Percentiles rank a stretch among this genome's conserved stretches.
Conservation (phyloP, 2,113 vertebrate species). For the Callithrix jacchus region DNA sequence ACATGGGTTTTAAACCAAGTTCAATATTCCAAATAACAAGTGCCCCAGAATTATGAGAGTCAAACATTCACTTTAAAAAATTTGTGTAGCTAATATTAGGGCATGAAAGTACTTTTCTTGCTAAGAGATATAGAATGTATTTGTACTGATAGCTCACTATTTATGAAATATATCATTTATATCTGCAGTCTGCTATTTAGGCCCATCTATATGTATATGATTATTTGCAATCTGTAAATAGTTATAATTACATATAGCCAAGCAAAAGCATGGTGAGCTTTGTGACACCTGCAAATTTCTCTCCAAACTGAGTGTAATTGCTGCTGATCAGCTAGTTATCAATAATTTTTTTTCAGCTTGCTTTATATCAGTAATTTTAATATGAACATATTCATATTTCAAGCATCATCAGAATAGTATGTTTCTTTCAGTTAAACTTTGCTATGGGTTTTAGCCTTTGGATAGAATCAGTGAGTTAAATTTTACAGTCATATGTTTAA, state of each 20-base stretch:
- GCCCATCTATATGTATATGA: background rate
- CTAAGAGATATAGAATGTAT: background rate
- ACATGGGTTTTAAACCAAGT: constrained; percentile 32
- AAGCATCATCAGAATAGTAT: background rate
- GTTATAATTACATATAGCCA: constrained; percentile 22
- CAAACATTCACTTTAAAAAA: constrained; percentile 24
- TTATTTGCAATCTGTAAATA: constrained; percentile 26
- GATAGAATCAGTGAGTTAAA: background rate
- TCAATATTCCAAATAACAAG: constrained; percentile 9
- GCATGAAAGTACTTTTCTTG: background rate
- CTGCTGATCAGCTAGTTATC: background rate
- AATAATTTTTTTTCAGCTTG: background rate
- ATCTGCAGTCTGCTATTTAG: constrained; percentile 3
- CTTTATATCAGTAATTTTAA: constrained; percentile 34
- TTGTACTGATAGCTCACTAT: background rate
- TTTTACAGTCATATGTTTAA: background rate
- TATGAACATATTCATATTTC: background rate
- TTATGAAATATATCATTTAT: background rate
- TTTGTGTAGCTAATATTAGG: background rate
- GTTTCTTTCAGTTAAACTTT: background rate
- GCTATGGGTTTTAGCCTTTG: background rate
- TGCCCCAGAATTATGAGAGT: constrained; percentile 5
- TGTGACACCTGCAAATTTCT: constrained; percentile 23
- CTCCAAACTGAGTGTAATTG: background rate
- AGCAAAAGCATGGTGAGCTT: background rate